A percentile compares a stretch with the other conserved stretches of the same genome.
Evolutionary conservation across 2,888 invertebrate genomes (phyloP).

Genomic region (Drosophila neonasuta): DNA sequence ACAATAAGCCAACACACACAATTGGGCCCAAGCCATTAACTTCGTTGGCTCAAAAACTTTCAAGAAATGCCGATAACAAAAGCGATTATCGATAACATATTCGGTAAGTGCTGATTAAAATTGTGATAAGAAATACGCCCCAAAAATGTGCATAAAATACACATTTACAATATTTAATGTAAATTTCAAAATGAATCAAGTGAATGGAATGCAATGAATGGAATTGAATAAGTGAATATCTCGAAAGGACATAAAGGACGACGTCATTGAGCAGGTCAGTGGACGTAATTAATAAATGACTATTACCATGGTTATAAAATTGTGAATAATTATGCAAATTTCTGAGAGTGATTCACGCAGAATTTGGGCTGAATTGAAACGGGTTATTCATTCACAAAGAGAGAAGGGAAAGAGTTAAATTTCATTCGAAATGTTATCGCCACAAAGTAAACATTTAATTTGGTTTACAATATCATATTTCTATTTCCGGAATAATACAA

Average conservation of each 20-base stretch:
- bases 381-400: neutral
- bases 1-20: conserved; percentile 14
- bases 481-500: neutral
- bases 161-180: neutral
- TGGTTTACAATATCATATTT: neutral
- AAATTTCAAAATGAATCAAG: neutral
- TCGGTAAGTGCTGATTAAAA: conserved; percentile 1
- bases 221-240: neutral
- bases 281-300: conserved; percentile 24
- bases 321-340: conserved; percentile 21
- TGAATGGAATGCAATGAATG: neutral
- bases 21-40: conserved; percentile 16
- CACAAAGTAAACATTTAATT: neutral
- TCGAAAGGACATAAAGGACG: neutral
- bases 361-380: conserved; percentile 1
- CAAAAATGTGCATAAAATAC: neutral
- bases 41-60: conserved; percentile 8
- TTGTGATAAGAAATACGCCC: neutral
- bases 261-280: neutral
- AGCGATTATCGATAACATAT: conserved; percentile 15
- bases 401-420: neutral
- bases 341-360: neutral
- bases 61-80: conserved; percentile 23
- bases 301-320: neutral
- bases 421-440: neutral